phyloP scores from a whole-genome alignment of 2,113 vertebrate genomes.

The Neogobius melanostomus region DNA sequence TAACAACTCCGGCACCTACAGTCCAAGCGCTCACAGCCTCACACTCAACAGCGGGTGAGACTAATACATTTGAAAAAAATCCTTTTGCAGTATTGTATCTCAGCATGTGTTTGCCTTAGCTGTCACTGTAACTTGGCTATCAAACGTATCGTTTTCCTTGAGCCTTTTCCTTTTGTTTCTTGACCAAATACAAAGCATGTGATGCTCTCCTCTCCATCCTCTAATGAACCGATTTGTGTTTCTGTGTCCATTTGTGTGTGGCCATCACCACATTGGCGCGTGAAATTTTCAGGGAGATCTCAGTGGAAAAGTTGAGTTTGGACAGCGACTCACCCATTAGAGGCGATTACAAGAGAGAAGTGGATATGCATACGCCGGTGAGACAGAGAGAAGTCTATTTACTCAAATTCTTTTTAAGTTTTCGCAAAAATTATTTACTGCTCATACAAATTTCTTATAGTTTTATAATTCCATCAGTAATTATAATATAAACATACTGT shows the following conservation, averaged over 20 bases:
- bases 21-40: slow-evolving; percentile 66
- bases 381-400: slow-evolving; percentile 42
- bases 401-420: neutral
- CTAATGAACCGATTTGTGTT: slow-evolving; percentile 56
- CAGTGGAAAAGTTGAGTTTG: slow-evolving; percentile 84
- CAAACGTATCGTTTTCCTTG: slow-evolving; percentile 38
- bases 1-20: slow-evolving; percentile 81
- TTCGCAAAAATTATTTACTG: neutral
- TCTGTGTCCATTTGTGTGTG: slow-evolving; percentile 37
- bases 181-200: slow-evolving; percentile 31
- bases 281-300: slow-evolving; percentile 78
- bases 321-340: slow-evolving; percentile 76
- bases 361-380: slow-evolving; percentile 67
- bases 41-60: slow-evolving; percentile 65
- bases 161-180: slow-evolving; percentile 52
- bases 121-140: slow-evolving; percentile 18
- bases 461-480: too few species aligned
- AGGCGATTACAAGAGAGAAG: slow-evolving; percentile 72
- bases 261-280: slow-evolving; percentile 15
- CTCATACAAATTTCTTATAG: neutral
- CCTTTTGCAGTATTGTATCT: too few species aligned
- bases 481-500: too few species aligned
- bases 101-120: slow-evolving; percentile 6
- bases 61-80: too few species aligned
- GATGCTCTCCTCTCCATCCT: slow-evolving; percentile 29